Evolutionary conservation across 2,113 vertebrate genomes (phyloP), one percentile per base, ranked within the genome.

Genomic region (Epinephelus lanceolatus): DNA sequence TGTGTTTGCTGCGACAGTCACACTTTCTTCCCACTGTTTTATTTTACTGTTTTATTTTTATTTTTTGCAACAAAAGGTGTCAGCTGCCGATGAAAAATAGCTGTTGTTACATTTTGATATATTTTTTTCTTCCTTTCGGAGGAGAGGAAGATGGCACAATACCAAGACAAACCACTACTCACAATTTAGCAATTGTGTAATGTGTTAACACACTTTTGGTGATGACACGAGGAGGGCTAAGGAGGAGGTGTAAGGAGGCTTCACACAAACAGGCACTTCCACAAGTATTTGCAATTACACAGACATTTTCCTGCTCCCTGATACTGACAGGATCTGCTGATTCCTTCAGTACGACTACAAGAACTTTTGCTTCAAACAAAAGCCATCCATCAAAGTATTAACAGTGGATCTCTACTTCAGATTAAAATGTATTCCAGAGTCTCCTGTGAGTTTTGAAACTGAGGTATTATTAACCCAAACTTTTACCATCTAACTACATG

Each of bases 331-430:
- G 3, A 49, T 51, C 23, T 45, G 2, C 8, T 10, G 55, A 40
- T 14, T 82, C 8, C 74, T 68, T 52, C 40, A 71, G 4, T 30
- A 18, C 27, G 53, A 17, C 42, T 45, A 45, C 42, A 11, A 45
- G 11, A 45, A 45, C 42, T 11, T 75, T 47, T 76, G 15, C 49
- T 40, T 65, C 19, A 79, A 63, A 81, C 59, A 70, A 51, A 76
- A 70, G 11, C 40, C 59, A 63, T 57, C 72, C 42, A 55, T 18
- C 8, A n/a, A 25, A 33, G 37, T 47, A 66, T 68, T 60, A 23
- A 23, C 80, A 11, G 57, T 67, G 57, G 66, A 71, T 77, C 75
- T 6, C 27, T 84, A 72, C 76, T 71, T 61, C 71, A 62, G 52
- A 69, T 80, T 80, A 67, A 77, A 69, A 30, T 30, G 30, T 51